Percentiles rank a stretch among this genome's conserved stretches.
Evolutionary conservation across 2,113 vertebrate species (phyloP).

Genomic region (Channa maculata): DNA sequence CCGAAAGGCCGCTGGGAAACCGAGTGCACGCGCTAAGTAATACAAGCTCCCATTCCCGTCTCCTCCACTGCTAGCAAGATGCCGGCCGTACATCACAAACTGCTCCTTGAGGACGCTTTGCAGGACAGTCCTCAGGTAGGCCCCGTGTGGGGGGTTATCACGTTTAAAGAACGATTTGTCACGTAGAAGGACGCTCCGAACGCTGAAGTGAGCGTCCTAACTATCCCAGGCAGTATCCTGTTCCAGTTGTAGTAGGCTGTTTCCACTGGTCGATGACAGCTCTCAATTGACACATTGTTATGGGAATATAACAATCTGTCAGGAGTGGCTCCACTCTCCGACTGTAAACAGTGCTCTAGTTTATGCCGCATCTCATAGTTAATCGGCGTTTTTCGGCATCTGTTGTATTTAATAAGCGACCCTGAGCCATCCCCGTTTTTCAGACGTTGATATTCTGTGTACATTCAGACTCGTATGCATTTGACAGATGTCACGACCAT

Average conservation of each 20-base stretch:
- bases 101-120: slow-evolving; percentile 94
- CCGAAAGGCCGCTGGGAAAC: slow-evolving; percentile 76
- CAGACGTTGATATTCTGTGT: neutral
- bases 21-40: slow-evolving; percentile 73
- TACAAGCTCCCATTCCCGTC: slow-evolving; percentile 62
- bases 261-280: slow-evolving; percentile 68
- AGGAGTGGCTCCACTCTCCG: neutral
- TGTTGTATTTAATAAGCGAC: slow-evolving; percentile 23
- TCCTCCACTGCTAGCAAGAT: slow-evolving; percentile 83
- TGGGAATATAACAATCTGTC: slow-evolving; percentile 8
- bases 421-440: slow-evolving; percentile 1
- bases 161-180: neutral
- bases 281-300: slow-evolving; percentile 46
- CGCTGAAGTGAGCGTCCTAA: slow-evolving; percentile 16
- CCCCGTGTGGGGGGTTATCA: neutral
- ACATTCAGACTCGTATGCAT: neutral
- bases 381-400: neutral
- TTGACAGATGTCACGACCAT: neutral
- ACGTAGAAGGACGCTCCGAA: neutral
- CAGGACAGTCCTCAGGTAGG: slow-evolving; percentile 98
- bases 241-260: slow-evolving; percentile 28
- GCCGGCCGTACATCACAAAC: slow-evolving; percentile 95
- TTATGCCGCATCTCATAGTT: neutral
- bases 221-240: slow-evolving; percentile 31
- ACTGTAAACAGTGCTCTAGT: neutral